Base-by-base conservation (phyloP, 2,113 vertebrate genomes). In the Coptodon bakossiorum region DNA sequence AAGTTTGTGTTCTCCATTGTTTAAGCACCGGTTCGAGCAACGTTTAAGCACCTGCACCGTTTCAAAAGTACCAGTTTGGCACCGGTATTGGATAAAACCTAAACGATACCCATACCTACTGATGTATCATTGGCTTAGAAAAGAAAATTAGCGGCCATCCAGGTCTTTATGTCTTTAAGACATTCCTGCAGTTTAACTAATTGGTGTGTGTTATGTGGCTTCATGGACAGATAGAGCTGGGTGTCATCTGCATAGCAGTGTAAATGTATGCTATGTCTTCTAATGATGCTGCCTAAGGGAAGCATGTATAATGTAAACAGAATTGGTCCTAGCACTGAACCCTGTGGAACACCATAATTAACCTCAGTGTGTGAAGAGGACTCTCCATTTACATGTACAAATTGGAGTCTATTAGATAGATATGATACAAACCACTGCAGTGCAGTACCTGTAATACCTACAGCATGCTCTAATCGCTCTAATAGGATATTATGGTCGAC, bases 381-480 rank as follows among this genome's bases (percentile, higher is more conserved):
- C 27, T 59, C 56, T 59, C 56, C 56, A 59, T 59, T 59, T 59
- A 31, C 27, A 31, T 17, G 5, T 0, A 59, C 57, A 59, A 59
- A 59, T 0, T 59, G 57, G 27, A 59, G 57, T 31, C 57, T 59
- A 3, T 59, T 59, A 52, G 50, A n/a, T n/a, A 52, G 17, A 52
- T 52, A 10, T 52, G 48, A 50, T 50, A 8, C 48, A 50, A 50
- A 50, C 16, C 48, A 50, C 7, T 50, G 48, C 16, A 50, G 2
- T 0, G 0, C 45, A 48, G 1, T 50, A 50, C 16, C 16, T 19
- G 48, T 19, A 19, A 50, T 5, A 45, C 43, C 43, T 45, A 6
- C 43, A 45, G 43, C 43, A 9, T 43, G 40, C 0, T 13, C 40
- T 13, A 43, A 43, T 43, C 13, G 17, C 12, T 50, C 48, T 19